Evolutionary conservation across 2,888 invertebrate species (phyloP).

Genomic region (Thymelicus sylvestris): DNA sequence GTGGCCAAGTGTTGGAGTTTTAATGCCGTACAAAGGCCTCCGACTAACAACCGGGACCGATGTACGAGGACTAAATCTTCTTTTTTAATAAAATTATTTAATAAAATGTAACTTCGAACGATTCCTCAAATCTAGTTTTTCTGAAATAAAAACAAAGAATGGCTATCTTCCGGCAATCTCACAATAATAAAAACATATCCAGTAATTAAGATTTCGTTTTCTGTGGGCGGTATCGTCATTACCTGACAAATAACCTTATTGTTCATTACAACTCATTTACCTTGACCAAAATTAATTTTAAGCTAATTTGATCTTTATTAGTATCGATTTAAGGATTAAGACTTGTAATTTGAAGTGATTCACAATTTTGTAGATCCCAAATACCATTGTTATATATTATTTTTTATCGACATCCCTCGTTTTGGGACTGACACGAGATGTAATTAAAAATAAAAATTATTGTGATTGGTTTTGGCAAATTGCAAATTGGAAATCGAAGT

Average conservation of each 20-base stretch:
- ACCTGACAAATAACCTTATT: constrained; percentile 75
- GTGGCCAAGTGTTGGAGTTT: too few relatives aligned
- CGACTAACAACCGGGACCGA: too few relatives aligned
- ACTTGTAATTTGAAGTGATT: background rate
- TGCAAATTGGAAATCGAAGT: constrained; percentile 64
- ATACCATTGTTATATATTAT: constrained; percentile 45
- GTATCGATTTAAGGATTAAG: constrained; percentile 1
- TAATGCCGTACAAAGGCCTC: too few relatives aligned
- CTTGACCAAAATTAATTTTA: background rate
- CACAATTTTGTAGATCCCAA: constrained; percentile 29
- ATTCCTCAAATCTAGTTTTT: background rate
- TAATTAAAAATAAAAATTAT: constrained; percentile 82
- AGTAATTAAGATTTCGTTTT: constrained; percentile 59
- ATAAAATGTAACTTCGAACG: too few relatives aligned
- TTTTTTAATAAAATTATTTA: too few relatives aligned
- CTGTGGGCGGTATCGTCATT: constrained; percentile 59
- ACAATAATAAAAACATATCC: constrained; percentile 47
- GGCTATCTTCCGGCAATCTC: constrained; percentile 47
- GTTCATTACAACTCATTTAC: constrained; percentile 43
- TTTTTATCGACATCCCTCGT: constrained; percentile 50
- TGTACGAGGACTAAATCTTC: too few relatives aligned
- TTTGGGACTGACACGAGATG: constrained; percentile 57
- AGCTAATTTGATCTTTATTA: constrained; percentile 28
- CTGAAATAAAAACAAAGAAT: background rate
- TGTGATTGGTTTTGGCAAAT: constrained; percentile 82